Evolutionary conservation across 2,888 invertebrate genomes (phyloP), one percentile per base, ranked within the genome.

Genomic region (Stenoptilia bipunctidactyla): DNA sequence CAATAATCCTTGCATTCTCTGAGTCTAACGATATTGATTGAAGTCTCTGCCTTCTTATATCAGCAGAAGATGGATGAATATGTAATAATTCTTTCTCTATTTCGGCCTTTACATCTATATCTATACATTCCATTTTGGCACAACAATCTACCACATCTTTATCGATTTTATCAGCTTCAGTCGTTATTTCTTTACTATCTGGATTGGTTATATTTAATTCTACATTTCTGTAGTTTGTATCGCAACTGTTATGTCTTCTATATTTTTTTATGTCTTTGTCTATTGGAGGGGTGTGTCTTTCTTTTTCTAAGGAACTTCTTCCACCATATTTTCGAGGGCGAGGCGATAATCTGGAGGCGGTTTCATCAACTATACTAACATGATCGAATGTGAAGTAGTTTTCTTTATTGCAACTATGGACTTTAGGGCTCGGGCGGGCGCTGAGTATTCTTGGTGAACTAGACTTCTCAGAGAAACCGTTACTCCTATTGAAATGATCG

Each of bases 1-100:
- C 86, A n/a, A 86, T 86, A 36, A 86, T 80, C 52, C 80, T 83
- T 1, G 86, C 86, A 45, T 85, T 85, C 45, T 86, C 86, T 0
- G 86, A 86, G 53, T 86, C 86, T 33, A 86, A 49, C 1, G 86
- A 86, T 51, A 86, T 86, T 1, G 86, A 86, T 55, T 86, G 86
- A 8, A 86, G 57, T 39, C 86, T 65, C 47, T 85, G 85, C 42
- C 86, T 58, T 49, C 86, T 67, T 9, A 72, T 71, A 42, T 80
- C 76, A 1, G 76, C 83, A 0, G 74, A 61, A 44, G 61, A 72
- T 15, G 66, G 55, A 33, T 50, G 56, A 1, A 68, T 66, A 1
- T 51, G 55, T 15, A 73, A 38, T 25, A 58, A 51, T 2, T 52
- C 9, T 42, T 63, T 71, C 12, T 76, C 34, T 34, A 14, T 70